Evolutionary conservation across 1,140 invertebrate species (phyloP).

Genomic region (Formica selysi): DNA sequence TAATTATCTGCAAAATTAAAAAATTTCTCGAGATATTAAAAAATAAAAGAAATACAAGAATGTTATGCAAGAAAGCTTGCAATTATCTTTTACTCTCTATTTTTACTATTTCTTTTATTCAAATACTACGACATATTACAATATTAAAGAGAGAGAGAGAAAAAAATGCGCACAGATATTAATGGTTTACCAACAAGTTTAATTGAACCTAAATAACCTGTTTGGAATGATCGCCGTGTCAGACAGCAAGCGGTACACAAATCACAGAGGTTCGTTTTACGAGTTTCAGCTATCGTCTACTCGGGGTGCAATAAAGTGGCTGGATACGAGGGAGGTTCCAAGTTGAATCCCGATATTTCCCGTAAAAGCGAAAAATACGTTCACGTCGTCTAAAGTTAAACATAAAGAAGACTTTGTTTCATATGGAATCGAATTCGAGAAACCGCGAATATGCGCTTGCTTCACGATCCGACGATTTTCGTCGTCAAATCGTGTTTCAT

Average conservation of each 20-base stretch:
- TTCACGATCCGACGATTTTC: neutral
- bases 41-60: neutral
- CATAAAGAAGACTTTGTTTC: constrained; percentile 18
- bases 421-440: constrained; percentile 10
- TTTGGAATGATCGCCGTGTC: neutral
- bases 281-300: constrained; percentile 40
- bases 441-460: neutral
- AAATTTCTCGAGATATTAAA: neutral
- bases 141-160: neutral
- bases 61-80: neutral
- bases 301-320: constrained; percentile 18
- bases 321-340: neutral
- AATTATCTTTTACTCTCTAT: neutral
- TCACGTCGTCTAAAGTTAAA: constrained; percentile 35
- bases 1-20: constrained; percentile 8
- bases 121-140: neutral
- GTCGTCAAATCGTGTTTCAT: neutral
- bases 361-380: constrained; percentile 8
- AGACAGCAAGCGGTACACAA: constrained; percentile 1
- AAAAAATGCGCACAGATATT: neutral
- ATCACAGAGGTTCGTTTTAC: constrained; percentile 39
- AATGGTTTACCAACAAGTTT: constrained; percentile 1
- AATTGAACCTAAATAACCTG: neutral
- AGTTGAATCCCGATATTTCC: constrained; percentile 34
- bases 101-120: neutral